Evolutionary conservation across 2,113 vertebrate species (phyloP).

Genomic region (Greenwoodochromis staneri): DNA sequence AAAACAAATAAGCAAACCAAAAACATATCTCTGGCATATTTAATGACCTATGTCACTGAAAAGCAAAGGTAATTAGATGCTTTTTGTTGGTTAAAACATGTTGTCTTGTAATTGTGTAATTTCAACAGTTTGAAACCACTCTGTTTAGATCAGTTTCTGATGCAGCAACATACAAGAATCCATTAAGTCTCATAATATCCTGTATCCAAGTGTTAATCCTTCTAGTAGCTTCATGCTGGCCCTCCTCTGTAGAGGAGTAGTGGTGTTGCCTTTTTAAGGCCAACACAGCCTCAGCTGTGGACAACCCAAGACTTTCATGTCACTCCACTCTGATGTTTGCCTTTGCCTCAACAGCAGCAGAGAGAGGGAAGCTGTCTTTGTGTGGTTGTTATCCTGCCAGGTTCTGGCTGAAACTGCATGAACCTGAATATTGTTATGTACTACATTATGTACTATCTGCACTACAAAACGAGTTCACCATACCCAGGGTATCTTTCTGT

Average conservation of each 20-base stretch:
- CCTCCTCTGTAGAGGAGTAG: not conserved
- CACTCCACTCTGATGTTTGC: not conserved
- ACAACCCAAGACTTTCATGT: not conserved
- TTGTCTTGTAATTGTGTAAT: not conserved
- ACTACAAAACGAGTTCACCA: not conserved
- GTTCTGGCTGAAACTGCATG: not conserved
- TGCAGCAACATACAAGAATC: not conserved
- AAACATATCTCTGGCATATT: not conserved
- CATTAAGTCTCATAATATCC: not conserved
- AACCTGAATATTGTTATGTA: not conserved
- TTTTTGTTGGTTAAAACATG: not conserved
- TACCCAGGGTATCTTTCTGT: not conserved
- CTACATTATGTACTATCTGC: not conserved
- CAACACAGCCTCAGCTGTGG: slow-evolving; percentile 18
- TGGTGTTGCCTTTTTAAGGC: slow-evolving; percentile 62
- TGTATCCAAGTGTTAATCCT: not conserved
- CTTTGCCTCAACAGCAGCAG: not conserved
- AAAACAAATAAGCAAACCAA: not conserved
- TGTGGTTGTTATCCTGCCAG: not conserved
- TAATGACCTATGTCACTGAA: not conserved
- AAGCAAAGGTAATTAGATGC: not conserved
- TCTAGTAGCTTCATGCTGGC: not conserved
- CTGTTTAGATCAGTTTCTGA: not conserved
- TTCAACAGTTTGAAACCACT: not conserved
- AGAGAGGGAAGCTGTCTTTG: slow-evolving; percentile 16